Evolutionary conservation across 2,113 vertebrate genomes (phyloP).

Genomic region (Dromaius novaehollandiae): DNA sequence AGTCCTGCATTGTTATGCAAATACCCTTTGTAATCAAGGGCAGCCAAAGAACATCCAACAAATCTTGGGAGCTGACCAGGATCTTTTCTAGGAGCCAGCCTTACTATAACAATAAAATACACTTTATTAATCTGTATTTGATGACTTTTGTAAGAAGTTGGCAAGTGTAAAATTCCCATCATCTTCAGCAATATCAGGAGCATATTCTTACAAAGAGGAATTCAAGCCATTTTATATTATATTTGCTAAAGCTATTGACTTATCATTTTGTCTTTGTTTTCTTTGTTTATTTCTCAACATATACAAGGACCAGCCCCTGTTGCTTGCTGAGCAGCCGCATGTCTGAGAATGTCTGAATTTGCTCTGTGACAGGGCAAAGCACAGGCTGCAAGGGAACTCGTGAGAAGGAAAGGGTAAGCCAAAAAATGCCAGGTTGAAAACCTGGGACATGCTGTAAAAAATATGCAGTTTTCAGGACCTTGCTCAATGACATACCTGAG

Average conservation of each 20-base stretch:
- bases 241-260: background rate
- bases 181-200: background rate
- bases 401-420: background rate
- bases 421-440: background rate
- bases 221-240: background rate
- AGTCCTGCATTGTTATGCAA: background rate
- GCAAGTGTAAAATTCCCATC: background rate
- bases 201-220: background rate
- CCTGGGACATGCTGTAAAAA: background rate
- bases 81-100: background rate
- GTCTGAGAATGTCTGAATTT: background rate
- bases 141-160: background rate
- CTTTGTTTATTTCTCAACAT: background rate
- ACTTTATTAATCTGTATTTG: background rate
- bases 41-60: background rate
- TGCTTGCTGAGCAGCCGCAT: background rate
- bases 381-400: background rate
- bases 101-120: background rate
- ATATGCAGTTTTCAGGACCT: background rate
- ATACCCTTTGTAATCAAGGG: background rate
- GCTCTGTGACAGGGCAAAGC: background rate
- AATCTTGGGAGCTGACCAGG: background rate
- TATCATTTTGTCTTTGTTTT: background rate
- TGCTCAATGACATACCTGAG: background rate
- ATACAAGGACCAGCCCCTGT: accelerated